These are phyloP conservation scores for Sphenopsis melanotis DNA, from an alignment of 2,797 vertebrate species.

Conservation along the genomic window DNA sequence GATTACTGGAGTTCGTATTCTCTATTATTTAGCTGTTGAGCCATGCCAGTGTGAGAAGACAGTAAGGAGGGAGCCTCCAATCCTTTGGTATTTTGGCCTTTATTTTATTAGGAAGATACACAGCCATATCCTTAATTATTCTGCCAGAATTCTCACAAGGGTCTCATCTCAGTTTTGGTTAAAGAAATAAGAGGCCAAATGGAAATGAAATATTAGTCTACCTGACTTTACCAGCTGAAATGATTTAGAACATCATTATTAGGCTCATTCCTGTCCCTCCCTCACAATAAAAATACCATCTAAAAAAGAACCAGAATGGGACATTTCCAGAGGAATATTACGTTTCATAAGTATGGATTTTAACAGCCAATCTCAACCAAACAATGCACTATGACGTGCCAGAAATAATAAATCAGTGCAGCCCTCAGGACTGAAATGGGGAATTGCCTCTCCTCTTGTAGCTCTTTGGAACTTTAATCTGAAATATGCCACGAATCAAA, in stretches of 20 bases:
- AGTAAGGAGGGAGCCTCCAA: background rate
- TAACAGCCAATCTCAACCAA: constrained; percentile 38
- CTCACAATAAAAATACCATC: background rate
- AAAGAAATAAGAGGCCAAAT: background rate
- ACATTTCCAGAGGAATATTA: constrained; percentile 47
- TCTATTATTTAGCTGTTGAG: background rate
- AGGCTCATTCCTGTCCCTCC: background rate
- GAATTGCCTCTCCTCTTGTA: constrained; percentile 42
- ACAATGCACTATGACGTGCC: background rate
- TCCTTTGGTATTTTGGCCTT: background rate
- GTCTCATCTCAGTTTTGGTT: background rate
- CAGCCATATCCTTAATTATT: background rate
- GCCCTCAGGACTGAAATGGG: constrained; percentile 13
- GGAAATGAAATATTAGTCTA: background rate
- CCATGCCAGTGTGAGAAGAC: background rate
- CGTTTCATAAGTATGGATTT: constrained; percentile 23
- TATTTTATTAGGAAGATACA: background rate
- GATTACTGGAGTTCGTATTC: background rate
- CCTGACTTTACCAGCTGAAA: background rate
- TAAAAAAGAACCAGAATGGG: background rate
- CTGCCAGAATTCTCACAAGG: background rate
- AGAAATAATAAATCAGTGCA: constrained; percentile 45
- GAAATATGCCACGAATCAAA: constrained; percentile 34
- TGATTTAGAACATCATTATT: background rate
- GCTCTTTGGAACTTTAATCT: constrained; percentile 40